Conservation (phyloP, 2,888 invertebrate genomes). For the Cheilosia variabilis region DNA sequence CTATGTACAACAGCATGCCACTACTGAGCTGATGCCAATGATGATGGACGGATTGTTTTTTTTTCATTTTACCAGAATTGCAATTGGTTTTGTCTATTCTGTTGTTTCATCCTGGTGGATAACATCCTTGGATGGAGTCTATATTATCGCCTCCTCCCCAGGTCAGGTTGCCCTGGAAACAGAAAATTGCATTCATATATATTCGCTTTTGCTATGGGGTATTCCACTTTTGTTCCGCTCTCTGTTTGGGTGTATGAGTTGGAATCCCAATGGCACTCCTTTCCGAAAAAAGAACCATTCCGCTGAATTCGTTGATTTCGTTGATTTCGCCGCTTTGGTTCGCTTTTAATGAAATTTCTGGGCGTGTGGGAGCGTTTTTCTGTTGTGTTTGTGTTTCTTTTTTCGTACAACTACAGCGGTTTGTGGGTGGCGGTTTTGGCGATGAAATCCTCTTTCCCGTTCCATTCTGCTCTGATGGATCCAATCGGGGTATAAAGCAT, state of each 20-base stretch:
- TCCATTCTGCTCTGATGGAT: slow-evolving; percentile 48
- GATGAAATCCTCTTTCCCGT: neutral
- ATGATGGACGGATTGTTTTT: slow-evolving; percentile 32
- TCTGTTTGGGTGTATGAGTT: slow-evolving; percentile 14
- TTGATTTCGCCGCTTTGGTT: slow-evolving; percentile 52
- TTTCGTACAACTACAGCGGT: slow-evolving; percentile 2
- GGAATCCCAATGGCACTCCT: slow-evolving; percentile 34
- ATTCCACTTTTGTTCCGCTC: slow-evolving; percentile 11
- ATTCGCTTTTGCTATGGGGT: slow-evolving; percentile 36
- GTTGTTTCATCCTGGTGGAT: slow-evolving; percentile 25
- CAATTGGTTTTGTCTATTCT: slow-evolving; percentile 39
- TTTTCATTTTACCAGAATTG: slow-evolving; percentile 29
- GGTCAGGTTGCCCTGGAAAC: slow-evolving; percentile 53
- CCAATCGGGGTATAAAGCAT: slow-evolving; percentile 60
- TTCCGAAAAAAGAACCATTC: slow-evolving; percentile 15
- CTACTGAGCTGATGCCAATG: slow-evolving; percentile 10
- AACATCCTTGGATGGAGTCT: slow-evolving; percentile 5
- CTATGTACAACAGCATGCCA: slow-evolving; percentile 6
- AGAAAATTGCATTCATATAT: slow-evolving; percentile 62
- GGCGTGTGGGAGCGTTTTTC: slow-evolving; percentile 55
- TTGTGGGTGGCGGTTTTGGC: slow-evolving; percentile 19
- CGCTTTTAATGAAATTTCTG: slow-evolving; percentile 59
- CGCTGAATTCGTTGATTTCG: slow-evolving; percentile 34
- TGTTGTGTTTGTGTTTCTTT: slow-evolving; percentile 4
- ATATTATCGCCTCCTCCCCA: slow-evolving; percentile 26